Conservation (phyloP, 1,140 invertebrate species). For the Macrosteles quadrilineatus region DNA sequence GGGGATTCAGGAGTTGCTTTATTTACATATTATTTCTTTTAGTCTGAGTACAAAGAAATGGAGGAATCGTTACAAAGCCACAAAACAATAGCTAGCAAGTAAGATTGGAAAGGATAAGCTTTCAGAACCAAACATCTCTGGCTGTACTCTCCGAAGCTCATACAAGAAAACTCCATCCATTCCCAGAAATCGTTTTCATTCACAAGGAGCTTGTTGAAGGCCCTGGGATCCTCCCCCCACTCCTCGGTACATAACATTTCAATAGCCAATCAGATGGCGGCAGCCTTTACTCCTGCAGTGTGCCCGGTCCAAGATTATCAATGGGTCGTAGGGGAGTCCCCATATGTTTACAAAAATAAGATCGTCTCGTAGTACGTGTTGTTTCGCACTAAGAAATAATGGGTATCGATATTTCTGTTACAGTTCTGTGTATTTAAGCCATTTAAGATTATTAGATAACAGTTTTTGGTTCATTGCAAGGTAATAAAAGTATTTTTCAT, state of each 20-base stretch:
- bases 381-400: neutral
- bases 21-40: too few species aligned
- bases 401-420: too few species aligned
- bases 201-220: conserved; percentile 39
- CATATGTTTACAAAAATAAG: conserved; percentile 26
- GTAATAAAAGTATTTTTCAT: conserved; percentile 16
- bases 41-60: too few species aligned
- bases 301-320: conserved; percentile 61
- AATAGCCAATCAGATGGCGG: conserved; percentile 42
- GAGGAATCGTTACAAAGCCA: too few species aligned
- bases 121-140: neutral
- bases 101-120: too few species aligned
- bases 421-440: too few species aligned
- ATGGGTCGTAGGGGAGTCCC: conserved; percentile 57
- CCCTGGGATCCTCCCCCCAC: conserved; percentile 36
- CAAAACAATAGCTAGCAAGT: too few species aligned
- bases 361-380: neutral
- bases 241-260: conserved; percentile 35
- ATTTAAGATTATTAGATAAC: too few species aligned
- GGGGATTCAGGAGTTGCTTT: too few species aligned
- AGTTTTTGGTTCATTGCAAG: neutral
- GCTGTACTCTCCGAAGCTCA: conserved; percentile 22
- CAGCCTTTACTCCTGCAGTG: conserved; percentile 52
- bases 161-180: conserved; percentile 39
- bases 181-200: conserved; percentile 34